These are phyloP conservation scores for Morone saxatilis DNA, from an alignment of 2,113 vertebrate species.

Conservation along the genomic window DNA sequence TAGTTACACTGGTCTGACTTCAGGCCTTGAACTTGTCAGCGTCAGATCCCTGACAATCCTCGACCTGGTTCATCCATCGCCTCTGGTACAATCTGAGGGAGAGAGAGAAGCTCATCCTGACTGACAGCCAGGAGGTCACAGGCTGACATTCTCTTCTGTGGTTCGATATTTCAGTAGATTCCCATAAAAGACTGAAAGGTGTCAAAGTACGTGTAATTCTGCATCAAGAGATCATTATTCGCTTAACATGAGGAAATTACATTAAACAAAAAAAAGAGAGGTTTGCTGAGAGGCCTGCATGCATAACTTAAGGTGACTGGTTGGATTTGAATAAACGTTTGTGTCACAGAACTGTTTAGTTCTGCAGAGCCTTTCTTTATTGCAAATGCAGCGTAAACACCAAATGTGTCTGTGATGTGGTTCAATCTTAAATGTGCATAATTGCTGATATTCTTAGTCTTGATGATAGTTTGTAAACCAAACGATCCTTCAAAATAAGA, in stretches of 20 bases:
- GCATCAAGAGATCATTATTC: not conserved
- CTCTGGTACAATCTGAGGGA: not conserved
- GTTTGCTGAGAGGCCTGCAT: not conserved
- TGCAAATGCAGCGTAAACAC: too few species aligned
- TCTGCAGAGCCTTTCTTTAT: too few species aligned
- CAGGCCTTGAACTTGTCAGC: not conserved
- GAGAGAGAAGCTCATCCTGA: not conserved
- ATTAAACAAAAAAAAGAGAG: not conserved
- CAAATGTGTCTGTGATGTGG: too few species aligned
- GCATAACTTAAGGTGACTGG: too few species aligned
- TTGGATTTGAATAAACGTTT: not conserved
- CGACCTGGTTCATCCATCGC: not conserved
- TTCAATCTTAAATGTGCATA: too few species aligned
- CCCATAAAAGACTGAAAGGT: too few species aligned
- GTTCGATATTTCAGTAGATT: not conserved
- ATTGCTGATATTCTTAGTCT: too few species aligned
- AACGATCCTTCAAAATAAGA: not conserved
- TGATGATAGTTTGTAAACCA: not conserved
- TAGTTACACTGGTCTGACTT: not conserved
- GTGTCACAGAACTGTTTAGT: not conserved
- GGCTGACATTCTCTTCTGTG: not conserved
- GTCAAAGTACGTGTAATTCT: not conserved
- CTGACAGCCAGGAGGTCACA: conserved; percentile 25
- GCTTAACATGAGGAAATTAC: not conserved
- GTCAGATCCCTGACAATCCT: not conserved